Base-by-base conservation (phyloP, 2,888 invertebrate species). In the Parnassius smintheus region DNA sequence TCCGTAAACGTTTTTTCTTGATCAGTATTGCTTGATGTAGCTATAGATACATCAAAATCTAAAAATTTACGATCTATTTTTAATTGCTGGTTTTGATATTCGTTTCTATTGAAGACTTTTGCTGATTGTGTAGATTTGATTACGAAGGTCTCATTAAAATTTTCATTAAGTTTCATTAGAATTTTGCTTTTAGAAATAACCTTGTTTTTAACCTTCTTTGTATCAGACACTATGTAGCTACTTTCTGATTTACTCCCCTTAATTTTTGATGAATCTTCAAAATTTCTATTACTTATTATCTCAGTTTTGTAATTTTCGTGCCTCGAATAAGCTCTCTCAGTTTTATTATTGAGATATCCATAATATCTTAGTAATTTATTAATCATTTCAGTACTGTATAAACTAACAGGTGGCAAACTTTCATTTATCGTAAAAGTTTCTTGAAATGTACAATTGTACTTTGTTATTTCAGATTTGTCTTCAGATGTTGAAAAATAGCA, bases 351-450 rank as follows among this genome's bases (percentile, higher is more conserved):
- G 12, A 91, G 74, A 69, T 88, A 91, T 44, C 91, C 91, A 64
- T 91, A 91, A 67, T 90, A 91, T 65, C 88, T 80, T 35, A 91
- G 71, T 68, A 91, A 75, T 72, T 91, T 91, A 69, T 91, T 91
- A 66, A 91, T 91, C 91, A 91, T 91, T 80, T 91, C 91, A 48
- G 91, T 91, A 64, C 91, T 91, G 62, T 91, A 91, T 70, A 91
- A 81, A 75, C 90, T 91, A 51, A 91, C 91, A 2, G 91, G 91
- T 35, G 91, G 91, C 62, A 91, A 77, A 68, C 91, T 91, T 64
- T 91, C 91, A 68, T 85, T 91, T 70, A 91, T 91, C 22, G 90
- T 91, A 73, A 91, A 91, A 13, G 91, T 90, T 81, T 91, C 91
- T 18, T 91, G 88, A 67, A 91, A 91, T 60, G 91, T 89, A 69